Conservation (phyloP, 1,140 invertebrate genomes). For the Theocolax elegans region DNA sequence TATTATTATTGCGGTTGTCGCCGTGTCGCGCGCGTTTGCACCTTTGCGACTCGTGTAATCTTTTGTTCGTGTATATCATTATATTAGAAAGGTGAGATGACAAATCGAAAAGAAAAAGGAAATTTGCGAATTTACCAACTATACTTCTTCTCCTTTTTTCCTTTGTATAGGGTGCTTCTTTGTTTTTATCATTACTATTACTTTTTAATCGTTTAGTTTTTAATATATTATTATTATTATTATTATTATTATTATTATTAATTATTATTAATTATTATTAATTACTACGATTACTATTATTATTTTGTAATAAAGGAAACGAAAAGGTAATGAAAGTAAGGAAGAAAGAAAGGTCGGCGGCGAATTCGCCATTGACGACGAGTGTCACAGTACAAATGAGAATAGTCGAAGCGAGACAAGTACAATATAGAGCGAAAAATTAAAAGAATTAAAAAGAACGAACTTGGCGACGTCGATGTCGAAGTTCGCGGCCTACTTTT, state of each 20-base stretch:
- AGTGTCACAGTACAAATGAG: too few species aligned
- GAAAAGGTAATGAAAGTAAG: too few species aligned
- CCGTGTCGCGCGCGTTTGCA: conserved; percentile 35
- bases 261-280: background rate
- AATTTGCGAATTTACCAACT: too few species aligned
- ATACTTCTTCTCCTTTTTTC: too few species aligned
- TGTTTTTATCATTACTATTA: conserved; percentile 26
- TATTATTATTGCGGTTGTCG: conserved; percentile 40
- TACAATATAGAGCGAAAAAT: too few species aligned
- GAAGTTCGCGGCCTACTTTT: conserved; percentile 7
- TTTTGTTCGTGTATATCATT: too few species aligned
- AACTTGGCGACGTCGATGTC: conserved; percentile 12
- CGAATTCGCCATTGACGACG: conserved; percentile 22
- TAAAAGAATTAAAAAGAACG: too few species aligned
- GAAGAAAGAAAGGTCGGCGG: too few species aligned
- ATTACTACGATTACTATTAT: conserved; percentile 22
- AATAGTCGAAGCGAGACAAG: too few species aligned
- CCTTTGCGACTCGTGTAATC: conserved; percentile 33
- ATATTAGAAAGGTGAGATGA: too few species aligned
- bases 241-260: conserved; percentile 5
- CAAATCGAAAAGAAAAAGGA: too few species aligned
- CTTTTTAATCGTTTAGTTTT: conserved; percentile 16
- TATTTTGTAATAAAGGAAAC: conserved; percentile 38
- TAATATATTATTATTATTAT: conserved; percentile 29
- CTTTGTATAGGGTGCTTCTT: conserved; percentile 39